Base-by-base conservation (phyloP, 2,797 vertebrate species). In the Sardinella longiceps region DNA sequence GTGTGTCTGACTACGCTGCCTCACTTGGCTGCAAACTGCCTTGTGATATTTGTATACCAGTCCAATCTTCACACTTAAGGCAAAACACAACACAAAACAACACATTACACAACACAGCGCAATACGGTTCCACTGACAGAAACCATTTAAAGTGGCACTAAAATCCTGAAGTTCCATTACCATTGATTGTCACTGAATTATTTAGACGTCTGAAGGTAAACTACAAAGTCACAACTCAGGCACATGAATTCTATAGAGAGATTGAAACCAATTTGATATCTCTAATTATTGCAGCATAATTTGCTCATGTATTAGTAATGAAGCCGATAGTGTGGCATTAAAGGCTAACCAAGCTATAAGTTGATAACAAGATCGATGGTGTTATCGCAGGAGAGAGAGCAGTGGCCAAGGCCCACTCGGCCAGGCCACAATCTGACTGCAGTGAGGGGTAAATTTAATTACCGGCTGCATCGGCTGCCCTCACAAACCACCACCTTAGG, bases 401-500 rank as follows among this genome's bases (percentile, higher is more conserved):
- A 87, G 88, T 87, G 53, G 85, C 20, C 82, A 30, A 51, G 86
- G 46, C 86, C 85, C 81, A n/a, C 60, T 23, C 83, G 50, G 80
- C 50, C 63, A 82, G 37, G 70, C 46, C 74, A 45, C 25, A 80
- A 80, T 33, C 81, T 25, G 60, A 70, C 86, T 88, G 81, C 51
- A 83, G 56, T 83, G 80, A 80, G 90, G 90, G 91, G 93, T 89
- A 88, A 90, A 92, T 92, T 92, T 90, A 93, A 93, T 94, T 92
- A 93, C 87, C 58, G 82, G 81, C n/a, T n/a, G n/a, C 87, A 88
- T 74, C 5, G 70, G 70, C 82, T 84, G 85, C 84, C 83, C 87
- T 80, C 66, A 85, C 87, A 91, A 89, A 85, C 86, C 85, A 86
- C 86, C 88, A 85, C 90, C 90, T 85, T 90, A 74, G 50, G 90